A percentile compares a stretch with the other conserved stretches of the same genome.
phyloP scores from a whole-genome alignment of 2,888 invertebrate species.

The Nemurella pictetii region DNA sequence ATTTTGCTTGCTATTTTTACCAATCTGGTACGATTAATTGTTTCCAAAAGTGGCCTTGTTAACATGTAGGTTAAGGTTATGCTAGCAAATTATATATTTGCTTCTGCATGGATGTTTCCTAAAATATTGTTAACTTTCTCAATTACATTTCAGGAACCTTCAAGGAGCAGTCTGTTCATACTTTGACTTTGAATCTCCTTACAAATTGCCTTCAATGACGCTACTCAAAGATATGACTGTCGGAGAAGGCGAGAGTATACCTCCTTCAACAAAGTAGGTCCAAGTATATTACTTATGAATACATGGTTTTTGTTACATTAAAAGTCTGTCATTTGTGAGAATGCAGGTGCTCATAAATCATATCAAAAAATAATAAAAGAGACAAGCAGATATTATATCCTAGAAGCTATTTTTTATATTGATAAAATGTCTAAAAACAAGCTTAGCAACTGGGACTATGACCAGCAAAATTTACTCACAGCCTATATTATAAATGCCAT shows the following conservation, averaged over 20 bases:
- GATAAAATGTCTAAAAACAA: no score
- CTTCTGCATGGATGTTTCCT: not conserved
- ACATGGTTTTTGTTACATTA: no score
- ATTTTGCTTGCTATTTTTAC: not conserved
- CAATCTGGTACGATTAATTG: not conserved
- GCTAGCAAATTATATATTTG: not conserved
- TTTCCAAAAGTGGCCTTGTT: not conserved
- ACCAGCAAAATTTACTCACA: no score
- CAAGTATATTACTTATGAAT: not conserved
- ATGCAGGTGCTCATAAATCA: no score
- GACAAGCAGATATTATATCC: no score
- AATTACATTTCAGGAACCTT: slow-evolving; percentile 76
- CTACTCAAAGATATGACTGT: slow-evolving; percentile 74
- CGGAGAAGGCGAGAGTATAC: slow-evolving; percentile 74
- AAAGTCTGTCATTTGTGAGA: no score
- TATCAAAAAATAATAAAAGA: no score
- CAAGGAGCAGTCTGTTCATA: slow-evolving; percentile 96
- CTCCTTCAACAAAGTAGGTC: slow-evolving; percentile 63
- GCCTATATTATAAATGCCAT: no score
- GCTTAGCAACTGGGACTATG: no score
- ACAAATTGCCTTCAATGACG: slow-evolving; percentile 75
- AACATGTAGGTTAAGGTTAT: slow-evolving; percentile 22
- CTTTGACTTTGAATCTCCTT: slow-evolving; percentile 81
- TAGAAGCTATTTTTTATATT: no score
- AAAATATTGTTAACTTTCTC: not conserved